Conservation (phyloP, 2,113 vertebrate species). For the Ellobius talpinus region DNA sequence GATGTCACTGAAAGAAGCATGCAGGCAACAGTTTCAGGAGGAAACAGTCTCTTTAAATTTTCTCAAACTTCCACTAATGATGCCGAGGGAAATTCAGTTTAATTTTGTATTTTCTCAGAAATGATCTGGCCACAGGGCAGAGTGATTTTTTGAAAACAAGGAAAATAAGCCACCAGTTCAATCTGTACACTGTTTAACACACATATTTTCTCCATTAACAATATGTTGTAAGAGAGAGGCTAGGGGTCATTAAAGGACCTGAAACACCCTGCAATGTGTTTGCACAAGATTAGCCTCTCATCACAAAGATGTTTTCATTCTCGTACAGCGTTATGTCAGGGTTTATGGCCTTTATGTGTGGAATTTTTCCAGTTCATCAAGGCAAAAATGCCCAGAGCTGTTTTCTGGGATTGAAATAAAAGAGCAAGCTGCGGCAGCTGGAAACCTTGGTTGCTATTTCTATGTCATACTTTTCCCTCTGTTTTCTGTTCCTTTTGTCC, state of each 20-base stretch:
- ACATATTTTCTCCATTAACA: slow-evolving; percentile 75
- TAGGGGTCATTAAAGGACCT: slow-evolving; percentile 66
- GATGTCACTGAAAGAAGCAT: slow-evolving; percentile 27
- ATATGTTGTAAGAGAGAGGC: slow-evolving; percentile 70
- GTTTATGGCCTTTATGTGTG: slow-evolving; percentile 73
- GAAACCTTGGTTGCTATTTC: slow-evolving; percentile 69
- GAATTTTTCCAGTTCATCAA: slow-evolving; percentile 80
- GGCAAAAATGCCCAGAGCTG: slow-evolving; percentile 74
- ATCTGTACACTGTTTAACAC: slow-evolving; percentile 70
- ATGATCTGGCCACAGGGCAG: slow-evolving; percentile 37
- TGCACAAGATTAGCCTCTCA: slow-evolving; percentile 75
- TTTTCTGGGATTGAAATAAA: slow-evolving; percentile 78
- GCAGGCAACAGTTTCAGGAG: slow-evolving; percentile 20
- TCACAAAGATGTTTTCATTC: slow-evolving; percentile 67
- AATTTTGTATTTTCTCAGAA: slow-evolving; percentile 63
- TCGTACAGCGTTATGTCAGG: slow-evolving; percentile 63
- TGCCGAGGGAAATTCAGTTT: slow-evolving; percentile 43
- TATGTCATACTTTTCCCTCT: slow-evolving; percentile 54
- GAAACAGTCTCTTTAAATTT: slow-evolving; percentile 50
- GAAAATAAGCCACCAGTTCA: slow-evolving; percentile 73
- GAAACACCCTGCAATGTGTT: slow-evolving; percentile 74
- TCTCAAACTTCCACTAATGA: slow-evolving; percentile 55
- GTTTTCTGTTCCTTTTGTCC: slow-evolving; percentile 33
- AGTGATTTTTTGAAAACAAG: slow-evolving; percentile 55
- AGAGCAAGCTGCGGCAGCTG: slow-evolving; percentile 63